A percentile compares a stretch with the other conserved stretches of the same genome.
phyloP scores from a whole-genome alignment of 2,888 invertebrate genomes.

The Muscina levida region DNA sequence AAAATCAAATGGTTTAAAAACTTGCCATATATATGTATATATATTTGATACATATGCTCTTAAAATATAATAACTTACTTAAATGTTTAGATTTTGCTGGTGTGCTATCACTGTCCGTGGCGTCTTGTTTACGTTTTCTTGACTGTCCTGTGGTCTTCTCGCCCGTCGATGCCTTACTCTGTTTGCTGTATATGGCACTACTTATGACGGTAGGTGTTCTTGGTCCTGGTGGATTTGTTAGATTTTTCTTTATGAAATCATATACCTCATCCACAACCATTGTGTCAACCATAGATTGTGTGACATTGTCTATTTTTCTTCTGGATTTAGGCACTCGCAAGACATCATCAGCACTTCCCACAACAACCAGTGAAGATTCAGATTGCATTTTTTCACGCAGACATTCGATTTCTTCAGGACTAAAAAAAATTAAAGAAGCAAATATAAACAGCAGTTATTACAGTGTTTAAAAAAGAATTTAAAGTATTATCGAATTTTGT shows the following conservation, averaged over 20 bases:
- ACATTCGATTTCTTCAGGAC: constrained; percentile 88
- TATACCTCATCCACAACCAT: constrained; percentile 87
- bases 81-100: constrained; percentile 72
- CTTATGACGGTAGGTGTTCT: constrained; percentile 74
- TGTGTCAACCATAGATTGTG: constrained; percentile 89
- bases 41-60: neutral
- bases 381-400: constrained; percentile 88
- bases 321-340: constrained; percentile 86
- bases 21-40: constrained; percentile 4
- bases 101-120: constrained; percentile 79
- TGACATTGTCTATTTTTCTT: constrained; percentile 87
- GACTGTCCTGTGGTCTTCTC: constrained; percentile 74
- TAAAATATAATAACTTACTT: constrained; percentile 69
- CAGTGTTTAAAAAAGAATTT: too few relatives aligned
- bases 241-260: constrained; percentile 83
- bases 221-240: constrained; percentile 82
- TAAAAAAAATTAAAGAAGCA: constrained; percentile 72
- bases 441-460: neutral
- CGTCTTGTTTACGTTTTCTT: constrained; percentile 81
- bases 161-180: constrained; percentile 63
- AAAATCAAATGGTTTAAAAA: constrained; percentile 46
- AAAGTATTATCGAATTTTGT: too few relatives aligned
- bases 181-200: constrained; percentile 66
- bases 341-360: constrained; percentile 89
- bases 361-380: constrained; percentile 87